Percentiles rank a stretch among this genome's conserved stretches.
Conservation (phyloP, 2,113 vertebrate species). For the Asarcornis scutulata region DNA sequence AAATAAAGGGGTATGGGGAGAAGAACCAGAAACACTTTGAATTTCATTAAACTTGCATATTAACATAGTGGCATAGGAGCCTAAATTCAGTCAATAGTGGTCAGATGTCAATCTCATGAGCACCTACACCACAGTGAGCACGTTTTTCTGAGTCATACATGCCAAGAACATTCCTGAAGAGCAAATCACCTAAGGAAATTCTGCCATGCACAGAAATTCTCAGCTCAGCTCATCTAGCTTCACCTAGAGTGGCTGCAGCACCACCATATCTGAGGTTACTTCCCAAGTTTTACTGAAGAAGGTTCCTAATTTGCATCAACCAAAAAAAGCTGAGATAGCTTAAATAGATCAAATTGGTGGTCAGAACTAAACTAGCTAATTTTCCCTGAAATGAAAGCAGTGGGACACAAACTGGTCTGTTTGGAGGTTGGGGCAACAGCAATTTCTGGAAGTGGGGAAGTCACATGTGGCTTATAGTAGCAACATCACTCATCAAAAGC, state of each 20-base stretch:
- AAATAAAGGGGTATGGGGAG: background rate
- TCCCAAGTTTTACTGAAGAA: background rate
- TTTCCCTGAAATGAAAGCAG: background rate
- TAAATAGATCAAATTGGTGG: background rate
- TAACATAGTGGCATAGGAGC: background rate
- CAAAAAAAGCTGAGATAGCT: background rate
- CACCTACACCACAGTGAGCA: background rate
- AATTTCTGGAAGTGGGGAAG: conserved; percentile 9
- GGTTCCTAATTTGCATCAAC: background rate
- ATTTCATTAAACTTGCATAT: background rate
- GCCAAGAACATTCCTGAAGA: background rate
- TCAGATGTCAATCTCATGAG: background rate
- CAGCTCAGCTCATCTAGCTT: background rate
- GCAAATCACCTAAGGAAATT: background rate
- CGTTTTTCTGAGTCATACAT: background rate
- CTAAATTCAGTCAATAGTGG: background rate
- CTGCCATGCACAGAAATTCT: background rate
- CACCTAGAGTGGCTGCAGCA: background rate
- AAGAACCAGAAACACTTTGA: background rate
- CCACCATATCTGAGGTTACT: background rate
- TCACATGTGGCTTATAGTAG: background rate
- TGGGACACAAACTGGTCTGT: background rate
- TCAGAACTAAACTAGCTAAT: background rate
- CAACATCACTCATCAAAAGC: background rate
- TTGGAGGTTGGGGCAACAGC: background rate